Evolutionary conservation across 2,888 invertebrate species (phyloP).

Genomic region (Cephus nigrinus): DNA sequence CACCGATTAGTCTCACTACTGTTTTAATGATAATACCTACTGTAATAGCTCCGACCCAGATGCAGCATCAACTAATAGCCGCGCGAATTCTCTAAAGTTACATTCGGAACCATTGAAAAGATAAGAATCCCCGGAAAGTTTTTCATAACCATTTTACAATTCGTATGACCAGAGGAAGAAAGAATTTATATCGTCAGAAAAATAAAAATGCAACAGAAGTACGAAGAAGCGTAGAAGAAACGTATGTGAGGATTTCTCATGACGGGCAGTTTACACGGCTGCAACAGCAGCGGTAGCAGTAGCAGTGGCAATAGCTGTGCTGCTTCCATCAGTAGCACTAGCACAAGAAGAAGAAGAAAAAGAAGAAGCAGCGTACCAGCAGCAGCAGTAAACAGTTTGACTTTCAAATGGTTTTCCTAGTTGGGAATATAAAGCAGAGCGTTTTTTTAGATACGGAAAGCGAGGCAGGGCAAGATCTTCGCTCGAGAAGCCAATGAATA

Average conservation of each 20-base stretch:
- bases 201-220: not conserved
- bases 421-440: slow-evolving; percentile 45
- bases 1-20: not conserved
- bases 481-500: slow-evolving; percentile 41
- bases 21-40: not conserved
- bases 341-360: not conserved
- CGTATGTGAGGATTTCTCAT: not conserved
- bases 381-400: slow-evolving; percentile 44
- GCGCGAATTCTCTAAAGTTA: not conserved
- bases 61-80: not conserved
- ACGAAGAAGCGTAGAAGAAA: not conserved
- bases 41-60: not conserved
- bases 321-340: not conserved
- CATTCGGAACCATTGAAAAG: not conserved
- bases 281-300: not conserved
- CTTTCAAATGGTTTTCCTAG: slow-evolving; percentile 44
- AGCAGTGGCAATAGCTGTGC: not conserved
- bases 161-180: not conserved
- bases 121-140: not conserved
- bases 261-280: not conserved
- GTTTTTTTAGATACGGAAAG: slow-evolving; percentile 36
- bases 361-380: slow-evolving; percentile 24
- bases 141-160: not conserved
- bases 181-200: not conserved
- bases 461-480: slow-evolving; percentile 31